Percentiles rank a stretch among this genome's conserved stretches.
These are phyloP conservation scores for Oceanodroma tethys DNA, from an alignment of 2,113 vertebrate genomes.

Conservation along the genomic window DNA sequence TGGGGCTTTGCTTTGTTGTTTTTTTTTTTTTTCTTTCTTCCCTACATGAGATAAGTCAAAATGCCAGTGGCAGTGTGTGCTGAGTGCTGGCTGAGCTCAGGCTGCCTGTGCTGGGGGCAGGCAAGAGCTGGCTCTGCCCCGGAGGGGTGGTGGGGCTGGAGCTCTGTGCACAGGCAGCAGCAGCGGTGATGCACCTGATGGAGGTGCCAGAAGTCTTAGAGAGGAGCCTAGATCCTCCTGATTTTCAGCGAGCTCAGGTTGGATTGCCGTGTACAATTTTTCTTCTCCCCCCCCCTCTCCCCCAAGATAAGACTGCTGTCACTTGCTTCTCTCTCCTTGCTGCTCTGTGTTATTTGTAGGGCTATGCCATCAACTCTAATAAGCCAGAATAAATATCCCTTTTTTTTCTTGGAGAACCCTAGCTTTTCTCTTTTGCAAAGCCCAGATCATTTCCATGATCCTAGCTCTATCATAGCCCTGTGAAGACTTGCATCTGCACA, in stretches of 20 bases:
- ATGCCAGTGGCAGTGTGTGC: not conserved
- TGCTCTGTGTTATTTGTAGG: not conserved
- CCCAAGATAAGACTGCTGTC: not conserved
- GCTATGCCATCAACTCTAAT: not conserved
- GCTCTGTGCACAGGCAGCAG: not conserved
- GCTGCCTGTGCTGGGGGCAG: not conserved
- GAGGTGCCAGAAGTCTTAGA: not conserved
- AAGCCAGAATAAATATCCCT: not conserved
- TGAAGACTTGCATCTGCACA: not conserved
- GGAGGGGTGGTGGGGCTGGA: not conserved
- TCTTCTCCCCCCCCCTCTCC: too few relatives aligned
- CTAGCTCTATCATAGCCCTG: not conserved
- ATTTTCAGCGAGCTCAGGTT: not conserved
- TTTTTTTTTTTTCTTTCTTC: not conserved
- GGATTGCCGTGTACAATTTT: not conserved
- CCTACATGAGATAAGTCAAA: not conserved
- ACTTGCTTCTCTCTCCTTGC: not conserved
- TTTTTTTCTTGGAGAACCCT: not conserved
- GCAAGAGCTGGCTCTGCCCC: not conserved
- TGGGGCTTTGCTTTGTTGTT: not conserved
- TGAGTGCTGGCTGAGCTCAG: not conserved
- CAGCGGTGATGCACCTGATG: not conserved
- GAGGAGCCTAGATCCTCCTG: not conserved
- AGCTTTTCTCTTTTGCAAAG: not conserved
- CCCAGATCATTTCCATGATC: not conserved